Evolutionary conservation across 2,797 vertebrate genomes (phyloP), one percentile per base, ranked within the genome.

Genomic region (Tapera naevia): DNA sequence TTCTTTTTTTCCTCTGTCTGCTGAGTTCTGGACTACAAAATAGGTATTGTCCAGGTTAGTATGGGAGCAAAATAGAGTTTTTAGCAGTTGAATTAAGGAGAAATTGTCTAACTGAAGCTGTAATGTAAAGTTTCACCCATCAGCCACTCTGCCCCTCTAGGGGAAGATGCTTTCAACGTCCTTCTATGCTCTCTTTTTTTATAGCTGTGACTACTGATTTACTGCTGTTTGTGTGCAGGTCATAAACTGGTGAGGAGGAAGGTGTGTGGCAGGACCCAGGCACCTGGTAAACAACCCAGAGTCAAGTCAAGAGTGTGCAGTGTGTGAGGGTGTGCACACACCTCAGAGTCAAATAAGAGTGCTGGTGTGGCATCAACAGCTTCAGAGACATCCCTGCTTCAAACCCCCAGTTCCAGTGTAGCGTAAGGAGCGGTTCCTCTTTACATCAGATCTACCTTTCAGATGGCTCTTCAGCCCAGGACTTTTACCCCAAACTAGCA

Each of bases 241-340:
- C 41, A 51, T 24, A 17, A 66, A 46, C 8, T 1, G 1, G 4
- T 7, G 23, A 30, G 48, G 41, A 57, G 35, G 27, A 62, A 1
- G 19, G 39, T 0, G 0, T 23, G 60, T 1, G 5, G 30, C 17
- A 39, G 46, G 19, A 66, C 37, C 62, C 3, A 6, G 16, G 9
- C 21, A 13, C 25, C 5, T 39, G 28, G 17, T 0, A 0, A 78
- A 53, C 25, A 75, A n/a, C 21, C 4, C 0, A 0, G n/a, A 17
- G 24, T 65, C 48, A n/a, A n/a, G n/a, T n/a, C n/a, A n/a, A n/a
- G n/a, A n/a, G n/a, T n/a, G n/a, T n/a, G n/a, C n/a, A n/a, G n/a
- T n/a, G n/a, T n/a, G n/a, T n/a, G n/a, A n/a, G n/a, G n/a, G n/a
- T n/a, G n/a, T n/a, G n/a, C n/a, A n/a, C n/a, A n/a, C n/a, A n/a